Evolutionary conservation across 2,797 vertebrate genomes (phyloP), one percentile per base, ranked within the genome.

Genomic region (Pseudochromis fuscus): DNA sequence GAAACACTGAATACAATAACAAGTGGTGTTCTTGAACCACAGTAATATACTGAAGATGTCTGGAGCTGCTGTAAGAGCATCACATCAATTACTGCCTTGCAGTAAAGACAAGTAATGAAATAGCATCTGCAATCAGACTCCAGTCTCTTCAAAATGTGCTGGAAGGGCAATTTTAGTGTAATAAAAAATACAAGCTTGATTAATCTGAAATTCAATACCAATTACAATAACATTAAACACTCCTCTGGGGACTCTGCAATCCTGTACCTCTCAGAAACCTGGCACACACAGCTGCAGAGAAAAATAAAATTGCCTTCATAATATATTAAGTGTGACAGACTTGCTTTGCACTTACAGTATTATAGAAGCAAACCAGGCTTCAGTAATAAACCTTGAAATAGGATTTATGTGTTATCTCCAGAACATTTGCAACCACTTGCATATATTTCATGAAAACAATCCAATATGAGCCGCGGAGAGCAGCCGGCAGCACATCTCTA

Each of bases 201-300:
- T 87, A 85, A 87, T 87, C 82, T 88, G 46, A 84, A 87, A 89
- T 87, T 76, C 79, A 81, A 85, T 85, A 81, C 45, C 65, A 82
- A 84, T 89, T 89, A 86, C 59, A 79, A 79, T 71, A 73, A 71
- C 74, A 86, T 79, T 84, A 74, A 72, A 65, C 82, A 63, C 45
- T 60, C 72, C 61, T 72, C 61, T 5, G n/a, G 81, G 71, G 67
- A 75, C 57, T 59, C 68, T 4, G 67, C 31, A 51, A 56, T 46
- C 25, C 45, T 60, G 66, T 46, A 30, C 35, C 48, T 60, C 51
- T 58, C 23, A 49, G 66, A 76, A 83, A 76, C 18, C 60, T 72
- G 74, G 64, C 69, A 80, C 67, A 31, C 58, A 52, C 13, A 59
- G 59, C 60, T 56, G 72, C 42, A 27, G 44, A 75, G 58, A 67